phyloP scores from a whole-genome alignment of 1,140 invertebrate genomes.

The Achroia grisella region DNA sequence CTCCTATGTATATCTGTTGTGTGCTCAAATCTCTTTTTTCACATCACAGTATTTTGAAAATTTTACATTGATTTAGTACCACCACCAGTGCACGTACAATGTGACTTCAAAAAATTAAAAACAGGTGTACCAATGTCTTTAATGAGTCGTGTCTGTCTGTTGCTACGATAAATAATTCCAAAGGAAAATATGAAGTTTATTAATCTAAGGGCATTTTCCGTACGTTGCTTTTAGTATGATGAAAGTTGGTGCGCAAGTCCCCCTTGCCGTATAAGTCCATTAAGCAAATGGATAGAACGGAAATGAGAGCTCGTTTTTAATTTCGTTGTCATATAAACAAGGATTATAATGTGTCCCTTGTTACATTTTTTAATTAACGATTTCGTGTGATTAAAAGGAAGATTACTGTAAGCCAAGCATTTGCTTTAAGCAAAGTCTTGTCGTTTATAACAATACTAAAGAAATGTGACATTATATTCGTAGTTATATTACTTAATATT shows the following conservation, averaged over 20 bases:
- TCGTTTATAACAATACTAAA: too few species aligned
- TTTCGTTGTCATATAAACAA: conserved; percentile 63
- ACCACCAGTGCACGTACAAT: too few species aligned
- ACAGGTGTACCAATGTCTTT: neutral
- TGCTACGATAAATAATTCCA: conserved; percentile 14
- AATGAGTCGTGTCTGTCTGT: neutral
- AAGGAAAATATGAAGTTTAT: conserved; percentile 44
- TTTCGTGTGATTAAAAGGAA: neutral
- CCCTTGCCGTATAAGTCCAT: conserved; percentile 64
- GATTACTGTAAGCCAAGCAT: conserved; percentile 16
- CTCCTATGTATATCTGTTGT: too few species aligned
- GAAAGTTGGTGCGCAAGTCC: conserved; percentile 60
- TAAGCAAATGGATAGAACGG: conserved; percentile 64
- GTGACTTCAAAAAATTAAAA: neutral
- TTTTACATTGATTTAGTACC: too few species aligned
- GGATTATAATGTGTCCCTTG: conserved; percentile 45
- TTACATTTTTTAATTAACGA: neutral
- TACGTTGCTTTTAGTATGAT: conserved; percentile 67
- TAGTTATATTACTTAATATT: too few species aligned
- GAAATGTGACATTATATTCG: too few species aligned
- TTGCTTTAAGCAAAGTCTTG: conserved; percentile 10
- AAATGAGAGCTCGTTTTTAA: conserved; percentile 61
- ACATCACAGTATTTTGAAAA: too few species aligned
- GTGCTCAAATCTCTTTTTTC: too few species aligned
- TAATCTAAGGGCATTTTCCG: conserved; percentile 60